Conservation (phyloP, 2,888 invertebrate species). For the Acrocyrtus sp. region DNA sequence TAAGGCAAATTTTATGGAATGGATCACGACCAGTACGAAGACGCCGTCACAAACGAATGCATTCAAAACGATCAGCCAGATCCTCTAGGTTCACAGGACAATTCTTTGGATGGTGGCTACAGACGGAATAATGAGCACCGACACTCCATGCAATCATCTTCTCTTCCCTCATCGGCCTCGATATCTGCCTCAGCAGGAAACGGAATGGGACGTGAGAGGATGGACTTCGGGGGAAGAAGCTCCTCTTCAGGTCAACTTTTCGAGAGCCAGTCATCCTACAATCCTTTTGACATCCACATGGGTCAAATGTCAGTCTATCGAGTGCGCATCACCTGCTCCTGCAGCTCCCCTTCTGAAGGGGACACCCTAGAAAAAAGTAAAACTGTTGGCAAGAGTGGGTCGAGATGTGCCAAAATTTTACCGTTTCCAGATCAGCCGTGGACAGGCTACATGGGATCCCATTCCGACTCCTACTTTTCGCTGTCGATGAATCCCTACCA, state of each 20-base stretch:
- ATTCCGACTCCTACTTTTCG: constrained; percentile 71
- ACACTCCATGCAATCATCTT: constrained; percentile 25
- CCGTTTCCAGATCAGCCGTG: constrained; percentile 75
- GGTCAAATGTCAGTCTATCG: constrained; percentile 78
- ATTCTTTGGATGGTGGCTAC: constrained; percentile 50
- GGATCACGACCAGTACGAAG: constrained; percentile 68
- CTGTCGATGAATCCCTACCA: constrained; percentile 29
- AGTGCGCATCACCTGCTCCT: constrained; percentile 72
- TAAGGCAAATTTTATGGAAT: constrained; percentile 67
- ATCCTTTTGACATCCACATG: constrained; percentile 69
- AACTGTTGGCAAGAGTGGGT: constrained; percentile 48
- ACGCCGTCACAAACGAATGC: constrained; percentile 67
- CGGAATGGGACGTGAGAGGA: constrained; percentile 12
- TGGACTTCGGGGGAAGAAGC: constrained; percentile 2
- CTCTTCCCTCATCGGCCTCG: constrained; percentile 21
- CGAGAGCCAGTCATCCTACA: constrained; percentile 60
- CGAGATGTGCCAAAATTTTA: constrained; percentile 73
- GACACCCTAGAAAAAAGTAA: neutral
- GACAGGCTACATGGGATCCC: constrained; percentile 78
- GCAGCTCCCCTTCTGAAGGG: constrained; percentile 66
- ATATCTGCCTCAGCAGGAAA: constrained; percentile 12
- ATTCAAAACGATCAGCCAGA: constrained; percentile 60
- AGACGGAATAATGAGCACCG: constrained; percentile 18
- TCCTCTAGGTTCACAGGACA: constrained; percentile 63
- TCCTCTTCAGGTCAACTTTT: constrained; percentile 62